phyloP scores from a whole-genome alignment of 2,797 vertebrate species.

The Harpagifer antarcticus region DNA sequence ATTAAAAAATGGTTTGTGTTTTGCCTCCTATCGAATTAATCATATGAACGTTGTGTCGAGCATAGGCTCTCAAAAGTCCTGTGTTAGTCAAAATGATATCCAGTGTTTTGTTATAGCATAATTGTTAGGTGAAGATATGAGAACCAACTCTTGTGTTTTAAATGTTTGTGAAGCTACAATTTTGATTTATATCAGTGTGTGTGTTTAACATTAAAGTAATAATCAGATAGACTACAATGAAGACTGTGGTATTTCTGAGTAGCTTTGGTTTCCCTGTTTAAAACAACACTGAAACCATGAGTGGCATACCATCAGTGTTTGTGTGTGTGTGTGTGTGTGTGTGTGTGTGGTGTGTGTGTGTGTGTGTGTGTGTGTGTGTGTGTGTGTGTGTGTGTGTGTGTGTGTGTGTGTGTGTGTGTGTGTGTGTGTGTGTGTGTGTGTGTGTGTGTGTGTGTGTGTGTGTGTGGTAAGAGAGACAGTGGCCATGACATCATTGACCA shows the following conservation, averaged over 20 bases:
- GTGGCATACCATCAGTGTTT: neutral
- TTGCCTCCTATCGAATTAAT: neutral
- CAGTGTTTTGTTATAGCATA: no score
- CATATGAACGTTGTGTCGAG: neutral
- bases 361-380: conserved; percentile 32
- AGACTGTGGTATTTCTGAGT: conserved; percentile 1
- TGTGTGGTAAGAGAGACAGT: conserved; percentile 37
- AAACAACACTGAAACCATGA: conserved; percentile 16
- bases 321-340: conserved; percentile 30
- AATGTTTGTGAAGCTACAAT: neutral
- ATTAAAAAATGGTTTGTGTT: neutral
- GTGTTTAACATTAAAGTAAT: conserved; percentile 7
- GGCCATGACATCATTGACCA: conserved; percentile 67
- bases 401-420: conserved; percentile 21
- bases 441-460: conserved; percentile 29
- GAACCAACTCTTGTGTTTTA: no score
- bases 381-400: conserved; percentile 19
- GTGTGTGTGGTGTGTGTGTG: conserved; percentile 25
- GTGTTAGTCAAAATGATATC: neutral
- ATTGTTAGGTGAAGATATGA: no score
- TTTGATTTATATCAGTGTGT: neutral
- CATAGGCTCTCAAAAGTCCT: neutral
- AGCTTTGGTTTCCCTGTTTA: conserved; percentile 18
- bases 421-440: conserved; percentile 36
- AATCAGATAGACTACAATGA: conserved; percentile 1